Conservation (phyloP, 1,140 invertebrate species). For the Nasonia vitripennis region DNA sequence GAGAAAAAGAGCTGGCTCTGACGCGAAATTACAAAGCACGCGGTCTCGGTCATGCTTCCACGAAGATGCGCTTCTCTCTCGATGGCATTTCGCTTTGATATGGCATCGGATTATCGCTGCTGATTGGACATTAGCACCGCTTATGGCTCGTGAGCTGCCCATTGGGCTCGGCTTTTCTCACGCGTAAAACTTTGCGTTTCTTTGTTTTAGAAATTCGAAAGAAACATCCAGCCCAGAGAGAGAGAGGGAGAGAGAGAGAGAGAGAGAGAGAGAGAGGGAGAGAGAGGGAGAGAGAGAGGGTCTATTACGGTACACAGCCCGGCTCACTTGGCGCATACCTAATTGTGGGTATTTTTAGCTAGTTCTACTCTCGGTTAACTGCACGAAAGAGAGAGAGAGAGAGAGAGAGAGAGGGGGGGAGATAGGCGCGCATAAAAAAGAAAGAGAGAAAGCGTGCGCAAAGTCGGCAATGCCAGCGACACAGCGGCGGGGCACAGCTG, state of each 20-base stretch:
- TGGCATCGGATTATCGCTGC: constrained; percentile 22
- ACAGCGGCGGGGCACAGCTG: neutral
- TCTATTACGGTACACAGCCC: neutral
- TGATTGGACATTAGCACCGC: neutral
- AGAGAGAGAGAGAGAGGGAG: too few relatives aligned
- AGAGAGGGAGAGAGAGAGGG: too few relatives aligned
- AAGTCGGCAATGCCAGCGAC: neutral
- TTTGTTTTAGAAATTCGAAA: too few relatives aligned
- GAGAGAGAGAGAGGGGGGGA: neutral
- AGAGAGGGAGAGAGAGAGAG: too few relatives aligned
- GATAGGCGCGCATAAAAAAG: neutral
- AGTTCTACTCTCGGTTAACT: constrained; percentile 4
- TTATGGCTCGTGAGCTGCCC: constrained; percentile 12
- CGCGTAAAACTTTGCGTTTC: neutral
- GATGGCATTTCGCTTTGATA: constrained; percentile 23
- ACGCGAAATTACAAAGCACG: constrained; percentile 42
- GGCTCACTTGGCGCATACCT: neutral
- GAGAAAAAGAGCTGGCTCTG: neutral
- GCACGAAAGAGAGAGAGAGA: neutral
- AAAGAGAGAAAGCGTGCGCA: neutral
- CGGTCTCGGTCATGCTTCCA: neutral
- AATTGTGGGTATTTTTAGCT: constrained; percentile 61
- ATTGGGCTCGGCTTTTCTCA: neutral
- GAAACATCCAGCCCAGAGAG: too few relatives aligned
- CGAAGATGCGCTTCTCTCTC: constrained; percentile 10